phyloP scores from a whole-genome alignment of 2,888 invertebrate genomes.

The Marronus borbonicus region DNA sequence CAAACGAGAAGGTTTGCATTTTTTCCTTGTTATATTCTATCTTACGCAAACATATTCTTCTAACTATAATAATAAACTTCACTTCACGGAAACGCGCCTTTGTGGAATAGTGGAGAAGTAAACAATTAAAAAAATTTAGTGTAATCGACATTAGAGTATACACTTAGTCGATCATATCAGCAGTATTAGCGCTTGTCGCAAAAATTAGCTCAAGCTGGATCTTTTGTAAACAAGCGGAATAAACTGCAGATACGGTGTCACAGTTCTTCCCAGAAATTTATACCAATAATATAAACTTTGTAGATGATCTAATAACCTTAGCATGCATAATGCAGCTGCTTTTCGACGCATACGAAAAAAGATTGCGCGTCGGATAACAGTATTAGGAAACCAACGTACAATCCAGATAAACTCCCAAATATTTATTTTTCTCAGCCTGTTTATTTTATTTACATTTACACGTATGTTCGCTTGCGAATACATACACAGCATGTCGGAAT shows the following conservation, averaged over 20 bases:
- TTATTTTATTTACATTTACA: constrained; percentile 35
- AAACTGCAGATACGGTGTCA: background rate
- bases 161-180: background rate
- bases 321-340: constrained; percentile 28
- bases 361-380: constrained; percentile 27
- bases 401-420: constrained; percentile 38
- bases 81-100: too few species aligned
- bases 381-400: constrained; percentile 21
- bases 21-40: too few species aligned
- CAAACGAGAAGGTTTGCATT: too few species aligned
- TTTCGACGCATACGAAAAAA: background rate
- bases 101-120: too few species aligned
- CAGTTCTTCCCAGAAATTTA: constrained; percentile 11
- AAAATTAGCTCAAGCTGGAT: background rate
- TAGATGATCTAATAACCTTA: constrained; percentile 37
- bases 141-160: too few species aligned
- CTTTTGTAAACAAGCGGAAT: background rate
- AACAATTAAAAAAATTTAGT: too few species aligned
- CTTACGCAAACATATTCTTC: background rate
- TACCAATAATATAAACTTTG: background rate
- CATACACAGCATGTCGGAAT: constrained; percentile 6
- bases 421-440: constrained; percentile 39
- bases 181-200: background rate
- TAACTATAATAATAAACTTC: too few species aligned
- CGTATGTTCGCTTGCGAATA: constrained; percentile 4